Evolutionary conservation across 2,113 vertebrate species (phyloP).

Genomic region (Calonectris borealis): DNA sequence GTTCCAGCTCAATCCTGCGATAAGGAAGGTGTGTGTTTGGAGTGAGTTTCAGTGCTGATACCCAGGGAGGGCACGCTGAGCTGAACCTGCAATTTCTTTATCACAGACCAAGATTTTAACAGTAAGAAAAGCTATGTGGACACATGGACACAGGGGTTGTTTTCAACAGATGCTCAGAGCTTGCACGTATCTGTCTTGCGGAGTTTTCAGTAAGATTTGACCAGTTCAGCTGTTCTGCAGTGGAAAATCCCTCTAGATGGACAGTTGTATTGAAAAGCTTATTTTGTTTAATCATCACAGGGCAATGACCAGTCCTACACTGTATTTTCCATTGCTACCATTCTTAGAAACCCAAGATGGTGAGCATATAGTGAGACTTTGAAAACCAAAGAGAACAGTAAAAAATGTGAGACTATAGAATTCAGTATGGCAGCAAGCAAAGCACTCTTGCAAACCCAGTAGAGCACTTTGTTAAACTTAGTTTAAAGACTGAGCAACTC

Average conservation of each 20-base stretch:
- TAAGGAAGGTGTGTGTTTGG: constrained; percentile 10
- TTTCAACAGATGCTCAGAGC: background rate
- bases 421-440: background rate
- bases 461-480: background rate
- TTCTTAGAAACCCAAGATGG: background rate
- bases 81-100: background rate
- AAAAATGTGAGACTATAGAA: background rate
- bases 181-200: background rate
- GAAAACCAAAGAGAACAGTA: background rate
- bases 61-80: background rate
- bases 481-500: background rate
- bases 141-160: background rate
- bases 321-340: background rate
- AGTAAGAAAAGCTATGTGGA: background rate
- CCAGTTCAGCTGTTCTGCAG: background rate
- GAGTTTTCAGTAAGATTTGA: background rate
- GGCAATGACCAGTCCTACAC: background rate
- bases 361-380: background rate
- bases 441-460: background rate
- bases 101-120: background rate
- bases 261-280: background rate
- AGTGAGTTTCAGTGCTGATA: background rate
- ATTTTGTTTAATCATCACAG: background rate
- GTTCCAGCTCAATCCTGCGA: background rate
- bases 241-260: background rate